Conservation (phyloP, 2,888 invertebrate species). For the Rhamphomyia laevipes region DNA sequence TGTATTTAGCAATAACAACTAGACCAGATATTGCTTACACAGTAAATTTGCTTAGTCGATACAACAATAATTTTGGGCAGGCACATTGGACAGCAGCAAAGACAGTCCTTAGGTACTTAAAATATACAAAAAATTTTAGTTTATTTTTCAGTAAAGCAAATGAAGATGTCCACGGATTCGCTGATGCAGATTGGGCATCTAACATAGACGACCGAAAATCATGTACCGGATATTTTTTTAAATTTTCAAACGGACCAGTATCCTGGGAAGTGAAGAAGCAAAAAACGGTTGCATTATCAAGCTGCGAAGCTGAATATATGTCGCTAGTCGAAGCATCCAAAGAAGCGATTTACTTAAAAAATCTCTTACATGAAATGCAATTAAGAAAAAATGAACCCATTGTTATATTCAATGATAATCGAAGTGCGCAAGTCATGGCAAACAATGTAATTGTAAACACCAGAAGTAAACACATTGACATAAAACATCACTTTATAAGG, state of each 20-base stretch:
- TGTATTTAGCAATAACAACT: constrained; percentile 7
- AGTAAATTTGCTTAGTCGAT: constrained; percentile 4
- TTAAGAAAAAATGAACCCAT: neutral
- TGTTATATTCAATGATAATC: neutral
- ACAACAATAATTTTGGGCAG: constrained; percentile 1
- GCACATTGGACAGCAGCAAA: constrained; percentile 9
- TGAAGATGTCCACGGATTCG: neutral
- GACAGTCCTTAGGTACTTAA: neutral
- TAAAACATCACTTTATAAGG: neutral
- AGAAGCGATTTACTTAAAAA: neutral
- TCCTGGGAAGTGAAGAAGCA: neutral
- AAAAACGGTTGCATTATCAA: neutral
- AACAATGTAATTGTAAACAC: neutral
- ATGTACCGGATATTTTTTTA: neutral
- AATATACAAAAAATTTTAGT: neutral
- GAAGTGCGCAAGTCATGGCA: neutral
- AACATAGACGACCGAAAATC: neutral
- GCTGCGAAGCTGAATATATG: neutral
- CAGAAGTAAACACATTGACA: neutral
- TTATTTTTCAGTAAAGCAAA: neutral
- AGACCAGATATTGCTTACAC: constrained; percentile 5
- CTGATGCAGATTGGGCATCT: neutral
- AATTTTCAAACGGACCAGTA: neutral
- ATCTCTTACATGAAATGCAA: neutral
- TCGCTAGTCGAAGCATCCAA: too few species aligned